Conservation (phyloP, 2,113 vertebrate genomes). For the Eurypyga helias region DNA sequence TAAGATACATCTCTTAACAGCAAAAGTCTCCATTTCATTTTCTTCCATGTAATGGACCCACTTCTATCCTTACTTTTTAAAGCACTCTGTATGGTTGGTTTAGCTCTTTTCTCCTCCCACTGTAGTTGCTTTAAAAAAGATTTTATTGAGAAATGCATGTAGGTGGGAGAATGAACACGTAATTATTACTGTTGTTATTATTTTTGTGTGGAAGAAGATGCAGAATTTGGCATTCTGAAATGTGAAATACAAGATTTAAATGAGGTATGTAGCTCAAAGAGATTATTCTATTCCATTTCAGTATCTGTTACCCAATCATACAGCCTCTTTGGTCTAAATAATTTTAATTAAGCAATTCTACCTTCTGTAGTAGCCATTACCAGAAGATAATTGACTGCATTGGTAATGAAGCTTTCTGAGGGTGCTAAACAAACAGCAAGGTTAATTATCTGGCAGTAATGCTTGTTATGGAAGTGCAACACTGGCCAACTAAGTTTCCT, state of each 20-base stretch:
- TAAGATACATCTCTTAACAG: neutral
- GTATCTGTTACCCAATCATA: constrained; percentile 67
- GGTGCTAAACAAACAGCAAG: constrained; percentile 81
- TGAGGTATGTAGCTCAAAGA: constrained; percentile 26
- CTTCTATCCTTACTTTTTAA: neutral
- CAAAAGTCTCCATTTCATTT: neutral
- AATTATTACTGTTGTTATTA: neutral
- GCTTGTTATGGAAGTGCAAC: constrained; percentile 59
- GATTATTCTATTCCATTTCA: constrained; percentile 60
- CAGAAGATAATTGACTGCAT: constrained; percentile 79
- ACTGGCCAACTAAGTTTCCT: constrained; percentile 64
- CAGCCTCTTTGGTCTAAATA: constrained; percentile 72
- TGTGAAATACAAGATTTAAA: constrained; percentile 26
- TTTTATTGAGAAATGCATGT: constrained; percentile 8
- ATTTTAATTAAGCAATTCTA: constrained; percentile 80
- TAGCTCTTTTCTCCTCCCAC: neutral
- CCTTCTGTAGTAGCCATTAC: constrained; percentile 74
- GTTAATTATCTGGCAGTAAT: constrained; percentile 81
- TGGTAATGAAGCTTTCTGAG: constrained; percentile 75
- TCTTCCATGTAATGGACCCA: neutral
- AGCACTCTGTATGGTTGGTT: neutral
- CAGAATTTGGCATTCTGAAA: constrained; percentile 39
- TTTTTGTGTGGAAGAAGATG: constrained; percentile 26
- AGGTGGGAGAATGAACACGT: neutral
- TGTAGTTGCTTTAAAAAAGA: neutral